Base-by-base conservation (phyloP, 2,888 invertebrate genomes). In the Pyrgus malvae region DNA sequence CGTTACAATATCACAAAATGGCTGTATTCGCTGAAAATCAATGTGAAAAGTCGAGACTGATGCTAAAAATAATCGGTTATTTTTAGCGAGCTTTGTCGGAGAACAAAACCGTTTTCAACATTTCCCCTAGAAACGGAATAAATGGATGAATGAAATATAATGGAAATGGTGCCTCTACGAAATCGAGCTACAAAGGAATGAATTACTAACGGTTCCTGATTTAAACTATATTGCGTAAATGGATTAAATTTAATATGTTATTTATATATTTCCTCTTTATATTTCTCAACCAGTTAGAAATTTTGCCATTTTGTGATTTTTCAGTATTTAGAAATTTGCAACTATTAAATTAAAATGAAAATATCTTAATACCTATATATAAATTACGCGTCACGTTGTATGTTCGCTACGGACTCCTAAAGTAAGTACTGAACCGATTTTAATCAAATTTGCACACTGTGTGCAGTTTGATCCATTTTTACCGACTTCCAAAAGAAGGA, bases 11-110 rank as follows among this genome's bases (percentile, higher is more conserved):
- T 29, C 40, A 27, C 16, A 33, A 16, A 50, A 33, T 42, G 40
- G 40, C 16, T 48, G 29, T 31, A 38, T 49, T 31, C 38, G 33
- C 16, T 7, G 41, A 16, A 50, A 50, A 50, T 42, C 41, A 33
- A 41, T 41, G 23, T 41, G 41, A 50, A 42, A 41, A 49, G 23
- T 25, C 41, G 35, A 9, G 33, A 33, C 33, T 27, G 8, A 31
- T 16, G 40, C 29, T 41, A 27, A 49, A 41, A 40, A 41, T 49
- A 41, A 31, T 23, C 12, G 17, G 29, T 48, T 40, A 48, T 29
- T 40, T 40, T 48, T 48, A 38, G 27, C 16, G 11, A 31, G 16
- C 40, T 29, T 48, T 48, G 40, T 48, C 14, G 29, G n/a, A 4
- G 27, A 38, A 19, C 38, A 38, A n/a, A 48, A 29, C 40, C 16